Percentiles rank a stretch among this genome's conserved stretches.
phyloP scores from a whole-genome alignment of 1,140 invertebrate species.

The Aphaenogaster ashmeadi region DNA sequence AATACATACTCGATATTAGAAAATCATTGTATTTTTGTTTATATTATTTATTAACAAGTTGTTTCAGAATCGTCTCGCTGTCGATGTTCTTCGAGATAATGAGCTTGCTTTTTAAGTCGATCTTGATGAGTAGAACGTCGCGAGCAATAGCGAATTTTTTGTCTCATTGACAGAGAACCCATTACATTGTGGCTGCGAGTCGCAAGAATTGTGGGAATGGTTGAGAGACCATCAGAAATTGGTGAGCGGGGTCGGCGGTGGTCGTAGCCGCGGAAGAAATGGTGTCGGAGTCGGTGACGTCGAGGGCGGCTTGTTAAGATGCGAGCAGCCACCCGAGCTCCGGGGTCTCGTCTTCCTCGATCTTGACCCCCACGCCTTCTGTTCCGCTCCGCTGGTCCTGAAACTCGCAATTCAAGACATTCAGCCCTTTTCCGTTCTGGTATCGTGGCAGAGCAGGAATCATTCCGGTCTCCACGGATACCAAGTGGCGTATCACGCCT shows the following conservation, averaged over 20 bases:
- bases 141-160: slow-evolving; percentile 10
- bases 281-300: slow-evolving; percentile 85
- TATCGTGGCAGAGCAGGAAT: slow-evolving; percentile 96
- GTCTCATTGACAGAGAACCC: slow-evolving; percentile 91
- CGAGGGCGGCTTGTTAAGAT: slow-evolving; percentile 88
- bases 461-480: slow-evolving; percentile 95
- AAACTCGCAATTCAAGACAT: slow-evolving; percentile 95
- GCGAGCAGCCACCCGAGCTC: slow-evolving; percentile 93
- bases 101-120: neutral
- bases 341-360: slow-evolving; percentile 92
- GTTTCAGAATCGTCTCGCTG: neutral
- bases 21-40: neutral
- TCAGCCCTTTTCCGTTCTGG: slow-evolving; percentile 94
- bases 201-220: slow-evolving; percentile 96
- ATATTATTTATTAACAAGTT: neutral
- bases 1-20: neutral
- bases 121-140: neutral
- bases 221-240: slow-evolving; percentile 94
- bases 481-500: slow-evolving; percentile 92
- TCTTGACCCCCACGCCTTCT: slow-evolving; percentile 93
- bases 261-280: slow-evolving; percentile 86
- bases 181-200: slow-evolving; percentile 93
- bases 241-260: slow-evolving; percentile 87
- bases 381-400: slow-evolving; percentile 93
- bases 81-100: no score